phyloP scores from a whole-genome alignment of 1,140 invertebrate species.

The Stratiolaelaps scimitus region DNA sequence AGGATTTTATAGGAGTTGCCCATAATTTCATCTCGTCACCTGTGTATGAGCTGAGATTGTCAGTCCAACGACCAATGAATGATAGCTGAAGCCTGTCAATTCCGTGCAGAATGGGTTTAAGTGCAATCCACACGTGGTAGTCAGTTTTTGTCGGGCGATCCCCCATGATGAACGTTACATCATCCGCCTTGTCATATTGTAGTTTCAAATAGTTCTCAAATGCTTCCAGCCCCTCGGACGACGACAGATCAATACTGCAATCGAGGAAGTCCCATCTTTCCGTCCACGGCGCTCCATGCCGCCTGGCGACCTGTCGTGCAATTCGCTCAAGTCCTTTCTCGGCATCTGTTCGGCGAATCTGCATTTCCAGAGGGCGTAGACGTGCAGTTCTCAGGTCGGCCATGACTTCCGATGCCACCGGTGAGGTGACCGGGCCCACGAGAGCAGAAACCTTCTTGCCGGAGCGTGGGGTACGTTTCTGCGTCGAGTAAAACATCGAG shows the following conservation, averaged over 20 bases:
- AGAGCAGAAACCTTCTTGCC: conserved; percentile 26
- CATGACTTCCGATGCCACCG: conserved; percentile 45
- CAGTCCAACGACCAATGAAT: too few relatives aligned
- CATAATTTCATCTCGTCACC: neutral
- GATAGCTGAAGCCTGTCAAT: neutral
- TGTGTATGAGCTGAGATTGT: too few relatives aligned
- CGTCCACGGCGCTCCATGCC: conserved; percentile 63
- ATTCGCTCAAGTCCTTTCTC: conserved; percentile 70
- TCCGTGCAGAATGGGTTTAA: neutral
- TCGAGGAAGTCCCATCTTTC: conserved; percentile 81
- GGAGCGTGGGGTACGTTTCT: conserved; percentile 29
- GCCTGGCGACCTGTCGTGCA: conserved; percentile 58
- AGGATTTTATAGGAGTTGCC: neutral
- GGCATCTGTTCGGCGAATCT: conserved; percentile 49
- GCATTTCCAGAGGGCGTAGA: conserved; percentile 30
- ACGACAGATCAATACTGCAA: conserved; percentile 58
- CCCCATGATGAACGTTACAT: neutral
- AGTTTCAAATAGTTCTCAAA: conserved; percentile 59
- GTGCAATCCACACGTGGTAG: conserved; percentile 8
- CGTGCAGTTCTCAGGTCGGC: conserved; percentile 12
- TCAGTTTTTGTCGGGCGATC: neutral
- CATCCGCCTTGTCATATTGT: too few relatives aligned
- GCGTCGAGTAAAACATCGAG: neutral
- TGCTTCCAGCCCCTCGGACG: conserved; percentile 53
- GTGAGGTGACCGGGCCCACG: conserved; percentile 19